phyloP scores from a whole-genome alignment of 2,113 vertebrate species.

The Baryphthengus martii region DNA sequence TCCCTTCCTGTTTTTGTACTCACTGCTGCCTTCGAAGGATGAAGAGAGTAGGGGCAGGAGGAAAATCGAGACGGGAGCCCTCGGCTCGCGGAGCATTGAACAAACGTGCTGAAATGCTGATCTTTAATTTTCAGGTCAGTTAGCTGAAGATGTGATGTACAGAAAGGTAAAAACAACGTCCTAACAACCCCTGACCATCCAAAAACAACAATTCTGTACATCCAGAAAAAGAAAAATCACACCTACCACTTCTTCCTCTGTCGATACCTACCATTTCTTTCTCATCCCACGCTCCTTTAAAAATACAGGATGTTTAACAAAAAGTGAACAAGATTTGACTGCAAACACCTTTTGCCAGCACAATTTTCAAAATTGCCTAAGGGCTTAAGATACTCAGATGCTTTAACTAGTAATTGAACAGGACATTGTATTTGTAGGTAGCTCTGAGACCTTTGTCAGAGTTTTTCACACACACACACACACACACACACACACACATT shows the following conservation, averaged over 20 bases:
- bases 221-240: not conserved
- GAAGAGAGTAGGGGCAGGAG: not conserved
- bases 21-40: not conserved
- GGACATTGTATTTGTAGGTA: not conserved
- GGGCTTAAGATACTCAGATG: not conserved
- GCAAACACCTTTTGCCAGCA: not conserved
- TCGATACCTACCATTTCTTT: not conserved
- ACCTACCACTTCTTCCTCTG: not conserved
- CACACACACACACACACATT: not conserved
- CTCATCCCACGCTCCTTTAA: not conserved
- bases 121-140: not conserved
- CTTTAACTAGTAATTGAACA: constrained; percentile 7
- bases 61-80: accelerated
- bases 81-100: not conserved
- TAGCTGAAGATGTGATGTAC: not conserved
- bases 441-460: not conserved
- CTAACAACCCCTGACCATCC: not conserved
- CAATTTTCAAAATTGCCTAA: not conserved
- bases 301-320: not conserved
- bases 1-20: constrained; percentile 40
- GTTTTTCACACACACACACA: accelerated
- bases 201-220: not conserved
- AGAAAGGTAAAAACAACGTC: not conserved
- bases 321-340: not conserved
- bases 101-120: not conserved